Evolutionary conservation across 2,797 vertebrate genomes (phyloP).

Genomic region (Acanthurus tractus): DNA sequence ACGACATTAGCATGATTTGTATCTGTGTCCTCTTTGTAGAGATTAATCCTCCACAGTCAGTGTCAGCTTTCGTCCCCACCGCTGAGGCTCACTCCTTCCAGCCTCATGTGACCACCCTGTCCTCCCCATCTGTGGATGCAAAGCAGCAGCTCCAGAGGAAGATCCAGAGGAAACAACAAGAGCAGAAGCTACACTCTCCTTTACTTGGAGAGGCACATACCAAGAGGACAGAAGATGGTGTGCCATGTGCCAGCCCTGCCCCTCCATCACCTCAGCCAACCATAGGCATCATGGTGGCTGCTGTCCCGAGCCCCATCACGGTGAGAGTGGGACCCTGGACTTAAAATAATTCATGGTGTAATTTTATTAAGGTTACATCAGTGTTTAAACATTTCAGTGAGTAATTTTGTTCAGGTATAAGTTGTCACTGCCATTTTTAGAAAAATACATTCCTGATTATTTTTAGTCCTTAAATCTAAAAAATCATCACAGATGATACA

Average conservation of each 20-base stretch:
- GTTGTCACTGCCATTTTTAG: no score
- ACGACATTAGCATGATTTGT: neutral
- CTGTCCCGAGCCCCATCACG: conserved; percentile 95
- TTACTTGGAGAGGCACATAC: conserved; percentile 88
- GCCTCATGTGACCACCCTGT: conserved; percentile 91
- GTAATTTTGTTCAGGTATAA: no score
- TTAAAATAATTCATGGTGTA: neutral
- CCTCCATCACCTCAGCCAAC: conserved; percentile 93
- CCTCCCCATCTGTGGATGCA: conserved; percentile 93
- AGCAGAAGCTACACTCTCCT: conserved; percentile 96
- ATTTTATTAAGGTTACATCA: neutral
- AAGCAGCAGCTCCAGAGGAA: conserved; percentile 99
- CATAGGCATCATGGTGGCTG: conserved; percentile 94
- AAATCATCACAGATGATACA: neutral
- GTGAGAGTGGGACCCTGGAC: conserved; percentile 78
- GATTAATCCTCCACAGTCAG: conserved; percentile 88
- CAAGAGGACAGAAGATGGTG: conserved; percentile 87
- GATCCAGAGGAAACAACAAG: conserved; percentile 98
- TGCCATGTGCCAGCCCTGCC: conserved; percentile 89
- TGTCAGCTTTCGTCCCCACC: conserved; percentile 93
- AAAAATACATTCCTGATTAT: no score
- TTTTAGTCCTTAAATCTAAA: neutral
- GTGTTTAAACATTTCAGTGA: no score
- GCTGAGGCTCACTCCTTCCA: conserved; percentile 94
- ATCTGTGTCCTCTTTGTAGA: conserved; percentile 79